Percentiles rank a stretch among this genome's conserved stretches.
These are phyloP conservation scores for Chinchilla lanigera DNA, from an alignment of 2,113 vertebrate species.

Conservation along the genomic window DNA sequence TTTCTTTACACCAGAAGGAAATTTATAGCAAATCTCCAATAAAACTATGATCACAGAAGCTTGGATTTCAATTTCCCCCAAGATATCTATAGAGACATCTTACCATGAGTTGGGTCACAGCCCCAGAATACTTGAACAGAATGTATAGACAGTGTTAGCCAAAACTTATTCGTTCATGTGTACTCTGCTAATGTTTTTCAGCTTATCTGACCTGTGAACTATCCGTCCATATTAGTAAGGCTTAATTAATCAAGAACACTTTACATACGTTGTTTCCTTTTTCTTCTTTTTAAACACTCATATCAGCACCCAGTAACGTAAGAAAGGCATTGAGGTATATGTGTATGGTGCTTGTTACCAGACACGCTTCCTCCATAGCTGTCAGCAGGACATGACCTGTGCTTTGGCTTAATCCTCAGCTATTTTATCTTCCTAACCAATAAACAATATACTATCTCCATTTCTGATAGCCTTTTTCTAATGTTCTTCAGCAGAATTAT, in stretches of 20 bases:
- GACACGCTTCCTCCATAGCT: background rate
- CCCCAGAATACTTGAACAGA: background rate
- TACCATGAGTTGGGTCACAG: constrained; percentile 5
- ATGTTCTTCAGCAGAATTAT: constrained; percentile 41
- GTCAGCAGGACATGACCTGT: background rate
- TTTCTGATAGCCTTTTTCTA: constrained; percentile 17
- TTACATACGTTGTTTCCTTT: background rate
- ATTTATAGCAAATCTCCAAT: background rate
- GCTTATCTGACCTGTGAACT: background rate
- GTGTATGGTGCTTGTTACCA: background rate
- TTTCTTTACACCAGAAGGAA: background rate
- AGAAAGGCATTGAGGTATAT: background rate
- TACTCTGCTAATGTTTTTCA: background rate
- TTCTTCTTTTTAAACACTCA: background rate
- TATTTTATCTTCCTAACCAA: background rate
- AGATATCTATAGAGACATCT: background rate
- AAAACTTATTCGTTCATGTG: background rate
- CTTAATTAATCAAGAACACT: constrained; percentile 37
- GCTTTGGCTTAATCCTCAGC: background rate
- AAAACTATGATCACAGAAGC: constrained; percentile 6
- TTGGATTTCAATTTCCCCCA: background rate
- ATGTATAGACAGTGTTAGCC: background rate
- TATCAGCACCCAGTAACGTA: background rate
- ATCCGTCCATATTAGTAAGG: background rate
- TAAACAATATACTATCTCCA: background rate